A percentile compares a stretch with the other conserved stretches of the same genome.
Conservation (phyloP, 1,140 invertebrate genomes). For the Hyles euphorbiae region DNA sequence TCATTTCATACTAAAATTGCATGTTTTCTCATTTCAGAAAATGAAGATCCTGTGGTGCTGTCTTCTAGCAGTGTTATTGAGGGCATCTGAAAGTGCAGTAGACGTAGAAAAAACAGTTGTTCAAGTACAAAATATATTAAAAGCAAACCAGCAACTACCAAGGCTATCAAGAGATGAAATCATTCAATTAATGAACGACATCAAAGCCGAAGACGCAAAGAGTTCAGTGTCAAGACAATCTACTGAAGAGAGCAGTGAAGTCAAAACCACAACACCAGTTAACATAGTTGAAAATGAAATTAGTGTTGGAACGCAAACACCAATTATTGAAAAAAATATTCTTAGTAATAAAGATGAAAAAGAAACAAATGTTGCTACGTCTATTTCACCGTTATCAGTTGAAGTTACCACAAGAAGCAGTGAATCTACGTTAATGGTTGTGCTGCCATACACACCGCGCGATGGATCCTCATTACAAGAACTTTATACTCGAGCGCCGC, state of each 20-base stretch:
- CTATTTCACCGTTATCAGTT: slow-evolving; percentile 16
- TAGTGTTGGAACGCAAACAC: slow-evolving; percentile 24
- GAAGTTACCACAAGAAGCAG: slow-evolving; percentile 51
- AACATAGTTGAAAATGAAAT: slow-evolving; percentile 48
- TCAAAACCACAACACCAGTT: slow-evolving; percentile 25
- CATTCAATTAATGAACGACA: slow-evolving; percentile 77
- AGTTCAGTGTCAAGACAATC: slow-evolving; percentile 28
- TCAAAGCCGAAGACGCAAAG: slow-evolving; percentile 72
- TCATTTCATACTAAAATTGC: background rate
- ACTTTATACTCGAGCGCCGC: slow-evolving; percentile 60
- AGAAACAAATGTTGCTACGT: slow-evolving; percentile 2
- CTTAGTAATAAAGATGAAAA: slow-evolving; percentile 16
- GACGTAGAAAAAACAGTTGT: slow-evolving; percentile 76
- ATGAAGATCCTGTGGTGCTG: slow-evolving; percentile 56
- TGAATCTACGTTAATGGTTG: slow-evolving; percentile 49
- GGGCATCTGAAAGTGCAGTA: slow-evolving; percentile 35
- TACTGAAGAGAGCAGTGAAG: slow-evolving; percentile 22
- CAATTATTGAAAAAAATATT: slow-evolving; percentile 23
- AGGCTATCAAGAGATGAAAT: slow-evolving; percentile 77
- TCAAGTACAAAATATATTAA: slow-evolving; percentile 77
- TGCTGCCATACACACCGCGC: slow-evolving; percentile 61
- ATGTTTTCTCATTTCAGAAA: slow-evolving; percentile 43
- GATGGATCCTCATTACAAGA: slow-evolving; percentile 67
- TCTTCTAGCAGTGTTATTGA: slow-evolving; percentile 31
- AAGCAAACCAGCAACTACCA: slow-evolving; percentile 75